Conservation (phyloP, 2,888 invertebrate species). For the Polyommatus iphigenia region DNA sequence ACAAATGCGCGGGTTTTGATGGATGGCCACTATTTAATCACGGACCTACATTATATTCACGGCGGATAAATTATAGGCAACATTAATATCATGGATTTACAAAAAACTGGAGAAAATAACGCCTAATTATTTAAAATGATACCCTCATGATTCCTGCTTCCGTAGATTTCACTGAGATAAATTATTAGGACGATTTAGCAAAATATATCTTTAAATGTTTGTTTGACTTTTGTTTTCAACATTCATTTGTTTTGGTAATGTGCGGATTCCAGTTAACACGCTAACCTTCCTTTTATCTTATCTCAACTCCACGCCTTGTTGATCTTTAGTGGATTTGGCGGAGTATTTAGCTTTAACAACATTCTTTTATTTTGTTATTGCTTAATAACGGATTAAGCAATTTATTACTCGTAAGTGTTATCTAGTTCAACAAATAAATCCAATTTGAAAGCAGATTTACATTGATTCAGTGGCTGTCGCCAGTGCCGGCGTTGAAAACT, state of each 20-base stretch:
- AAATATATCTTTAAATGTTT: too few relatives aligned
- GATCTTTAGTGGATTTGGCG: neutral
- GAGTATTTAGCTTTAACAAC: neutral
- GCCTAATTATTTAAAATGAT: too few relatives aligned
- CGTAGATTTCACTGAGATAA: too few relatives aligned
- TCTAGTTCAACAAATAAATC: too few relatives aligned
- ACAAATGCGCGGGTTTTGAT: conserved; percentile 1
- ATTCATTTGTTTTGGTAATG: neutral
- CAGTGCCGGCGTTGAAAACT: too few relatives aligned
- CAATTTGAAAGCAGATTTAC: too few relatives aligned
- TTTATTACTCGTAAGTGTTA: too few relatives aligned
- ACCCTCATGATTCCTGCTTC: too few relatives aligned
- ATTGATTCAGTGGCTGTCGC: too few relatives aligned
- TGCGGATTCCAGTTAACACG: neutral
- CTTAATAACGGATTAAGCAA: neutral
- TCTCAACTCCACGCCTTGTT: neutral
- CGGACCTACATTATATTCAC: neutral
- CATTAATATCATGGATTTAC: too few relatives aligned
- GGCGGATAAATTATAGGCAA: too few relatives aligned
- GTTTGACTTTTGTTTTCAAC: neutral
- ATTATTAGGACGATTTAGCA: too few relatives aligned
- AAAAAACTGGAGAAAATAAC: neutral
- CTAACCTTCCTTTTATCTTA: neutral
- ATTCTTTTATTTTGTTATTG: neutral
- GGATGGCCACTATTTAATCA: neutral